These are phyloP conservation scores for Cyaniris semiargus DNA, from an alignment of 2,888 invertebrate genomes.

Conservation along the genomic window DNA sequence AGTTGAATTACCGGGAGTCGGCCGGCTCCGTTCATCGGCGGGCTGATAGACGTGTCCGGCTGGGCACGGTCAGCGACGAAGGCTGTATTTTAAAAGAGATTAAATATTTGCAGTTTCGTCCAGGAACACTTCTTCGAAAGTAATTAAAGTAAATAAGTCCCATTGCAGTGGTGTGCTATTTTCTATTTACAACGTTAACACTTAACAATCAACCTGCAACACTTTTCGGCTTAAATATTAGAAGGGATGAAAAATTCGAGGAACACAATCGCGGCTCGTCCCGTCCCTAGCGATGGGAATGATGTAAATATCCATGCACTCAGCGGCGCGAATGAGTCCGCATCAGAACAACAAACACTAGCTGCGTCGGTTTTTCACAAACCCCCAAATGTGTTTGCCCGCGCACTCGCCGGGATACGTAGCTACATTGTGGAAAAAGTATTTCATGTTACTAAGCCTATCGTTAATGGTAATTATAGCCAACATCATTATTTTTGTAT, in stretches of 20 bases:
- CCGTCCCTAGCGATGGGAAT: constrained; percentile 27
- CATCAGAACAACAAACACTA: constrained; percentile 36
- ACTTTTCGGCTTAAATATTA: not conserved
- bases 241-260: not conserved
- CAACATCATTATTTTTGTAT: not conserved
- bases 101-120: not conserved
- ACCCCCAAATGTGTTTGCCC: constrained; percentile 3
- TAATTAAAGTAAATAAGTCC: too few relatives aligned
- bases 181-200: not conserved
- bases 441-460: not conserved
- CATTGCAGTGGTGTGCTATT: too few relatives aligned
- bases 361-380: constrained; percentile 29
- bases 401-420: not conserved
- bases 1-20: not conserved
- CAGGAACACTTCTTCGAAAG: not conserved
- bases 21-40: not conserved
- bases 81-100: not conserved
- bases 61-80: not conserved
- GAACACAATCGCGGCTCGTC: not conserved
- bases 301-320: constrained; percentile 37
- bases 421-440: not conserved
- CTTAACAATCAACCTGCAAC: not conserved
- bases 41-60: not conserved
- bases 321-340: constrained; percentile 33
- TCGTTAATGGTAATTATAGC: not conserved